Evolutionary conservation across 2,113 vertebrate genomes (phyloP).

Genomic region (Pyrgilauda ruficollis): DNA sequence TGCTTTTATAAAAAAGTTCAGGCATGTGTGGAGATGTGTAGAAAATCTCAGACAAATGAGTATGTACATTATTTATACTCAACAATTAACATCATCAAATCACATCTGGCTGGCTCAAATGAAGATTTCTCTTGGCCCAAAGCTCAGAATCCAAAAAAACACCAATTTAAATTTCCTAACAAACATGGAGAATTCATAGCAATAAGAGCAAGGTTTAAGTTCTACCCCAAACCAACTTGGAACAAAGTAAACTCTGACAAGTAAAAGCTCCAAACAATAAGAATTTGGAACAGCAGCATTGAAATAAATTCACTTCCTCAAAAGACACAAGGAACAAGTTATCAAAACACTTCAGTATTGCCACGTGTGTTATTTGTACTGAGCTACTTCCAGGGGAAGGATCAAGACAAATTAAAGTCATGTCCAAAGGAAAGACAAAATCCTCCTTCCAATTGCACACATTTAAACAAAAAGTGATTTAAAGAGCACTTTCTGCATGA

Average conservation of each 20-base stretch:
- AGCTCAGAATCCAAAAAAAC: neutral
- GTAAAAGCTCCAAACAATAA: constrained; percentile 64
- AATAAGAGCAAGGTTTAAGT: constrained; percentile 24
- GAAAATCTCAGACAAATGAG: constrained; percentile 71
- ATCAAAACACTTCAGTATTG: constrained; percentile 74
- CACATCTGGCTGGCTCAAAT: neutral
- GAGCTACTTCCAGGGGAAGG: constrained; percentile 55
- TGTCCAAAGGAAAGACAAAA: neutral
- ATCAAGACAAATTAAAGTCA: neutral
- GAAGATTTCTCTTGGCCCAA: constrained; percentile 45
- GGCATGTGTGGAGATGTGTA: constrained; percentile 57
- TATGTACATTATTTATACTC: constrained; percentile 71
- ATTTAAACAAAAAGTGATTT: neutral
- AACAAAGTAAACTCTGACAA: constrained; percentile 34
- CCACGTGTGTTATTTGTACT: constrained; percentile 66
- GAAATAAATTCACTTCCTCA: constrained; percentile 55
- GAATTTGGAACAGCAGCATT: constrained; percentile 78
- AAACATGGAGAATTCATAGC: constrained; percentile 23
- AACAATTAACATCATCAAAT: neutral
- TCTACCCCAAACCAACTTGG: constrained; percentile 33
- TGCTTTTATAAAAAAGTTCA: constrained; percentile 70
- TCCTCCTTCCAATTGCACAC: constrained; percentile 5
- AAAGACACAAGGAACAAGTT: constrained; percentile 76
- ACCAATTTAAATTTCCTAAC: neutral
- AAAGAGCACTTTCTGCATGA: constrained; percentile 3